phyloP scores from a whole-genome alignment of 2,888 invertebrate genomes.

The Cinara cedri region DNA sequence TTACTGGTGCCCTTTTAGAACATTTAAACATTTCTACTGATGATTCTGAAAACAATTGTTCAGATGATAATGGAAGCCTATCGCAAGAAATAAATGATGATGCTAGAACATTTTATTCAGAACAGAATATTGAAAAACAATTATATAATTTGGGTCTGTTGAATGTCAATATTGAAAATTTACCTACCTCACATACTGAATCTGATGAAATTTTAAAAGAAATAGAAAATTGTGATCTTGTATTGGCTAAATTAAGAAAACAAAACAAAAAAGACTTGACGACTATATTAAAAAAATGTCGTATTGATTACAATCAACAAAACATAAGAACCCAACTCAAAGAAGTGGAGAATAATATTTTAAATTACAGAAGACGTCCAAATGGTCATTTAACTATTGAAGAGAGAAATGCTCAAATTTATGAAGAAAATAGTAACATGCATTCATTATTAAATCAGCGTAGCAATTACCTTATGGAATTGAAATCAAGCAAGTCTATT shows the following conservation, averaged over 20 bases:
- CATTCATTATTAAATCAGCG: not conserved
- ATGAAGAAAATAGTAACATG: not conserved
- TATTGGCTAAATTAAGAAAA: slow-evolving; percentile 76
- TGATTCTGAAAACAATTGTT: not conserved
- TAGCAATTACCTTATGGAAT: not conserved
- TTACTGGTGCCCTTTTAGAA: slow-evolving; percentile 87
- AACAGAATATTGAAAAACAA: slow-evolving; percentile 23
- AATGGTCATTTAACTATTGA: not conserved
- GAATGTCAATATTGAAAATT: not conserved
- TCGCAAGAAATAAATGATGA: not conserved
- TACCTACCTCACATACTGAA: slow-evolving; percentile 64
- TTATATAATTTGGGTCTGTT: slow-evolving; percentile 15
- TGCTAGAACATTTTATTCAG: not conserved
- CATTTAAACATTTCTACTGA: slow-evolving; percentile 65
- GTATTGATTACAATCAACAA: slow-evolving; percentile 79
- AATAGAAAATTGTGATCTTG: slow-evolving; percentile 85
- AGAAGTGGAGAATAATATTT: slow-evolving; percentile 72
- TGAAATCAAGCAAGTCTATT: not conserved
- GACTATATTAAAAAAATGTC: slow-evolving; percentile 72
- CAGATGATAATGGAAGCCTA: not conserved
- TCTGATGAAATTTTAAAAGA: slow-evolving; percentile 88
- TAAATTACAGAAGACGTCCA: not conserved
- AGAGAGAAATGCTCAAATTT: not conserved
- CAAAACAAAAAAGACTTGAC: slow-evolving; percentile 80
- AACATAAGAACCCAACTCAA: slow-evolving; percentile 78